Evolutionary conservation across 1,140 invertebrate species (phyloP).

Genomic region (Calosoma granatense): DNA sequence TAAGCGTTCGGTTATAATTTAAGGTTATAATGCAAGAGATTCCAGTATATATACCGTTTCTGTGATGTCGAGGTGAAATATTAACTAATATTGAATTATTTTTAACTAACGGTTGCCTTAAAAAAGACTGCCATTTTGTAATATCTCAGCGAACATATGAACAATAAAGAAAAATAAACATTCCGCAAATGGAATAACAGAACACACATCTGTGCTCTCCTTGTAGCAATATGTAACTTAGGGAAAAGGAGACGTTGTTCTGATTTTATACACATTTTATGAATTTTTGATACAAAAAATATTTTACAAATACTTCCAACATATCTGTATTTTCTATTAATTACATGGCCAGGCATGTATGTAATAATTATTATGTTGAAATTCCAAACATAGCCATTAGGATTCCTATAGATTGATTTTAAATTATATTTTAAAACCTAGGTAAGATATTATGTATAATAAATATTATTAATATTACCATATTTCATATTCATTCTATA

Average conservation of each 20-base stretch:
- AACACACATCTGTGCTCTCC: too few species aligned
- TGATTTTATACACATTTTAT: neutral
- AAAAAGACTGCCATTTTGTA: neutral
- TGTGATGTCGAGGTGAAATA: constrained; percentile 5
- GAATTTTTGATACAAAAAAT: neutral
- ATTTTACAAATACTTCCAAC: neutral
- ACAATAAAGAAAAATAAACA: neutral
- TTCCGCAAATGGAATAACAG: too few species aligned
- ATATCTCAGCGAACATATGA: neutral
- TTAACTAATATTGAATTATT: neutral
- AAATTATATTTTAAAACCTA: neutral
- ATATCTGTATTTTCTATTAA: neutral
- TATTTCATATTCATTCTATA: too few species aligned
- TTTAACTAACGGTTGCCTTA: constrained; percentile 9
- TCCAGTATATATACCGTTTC: constrained; percentile 7
- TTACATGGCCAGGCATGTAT: neutral
- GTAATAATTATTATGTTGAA: neutral
- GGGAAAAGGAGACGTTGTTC: neutral
- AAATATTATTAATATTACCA: neutral
- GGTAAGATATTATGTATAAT: neutral
- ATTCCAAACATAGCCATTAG: neutral
- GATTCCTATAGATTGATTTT: neutral
- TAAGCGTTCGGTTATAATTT: too few species aligned
- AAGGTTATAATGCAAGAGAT: too few species aligned
- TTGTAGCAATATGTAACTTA: too few species aligned